Conservation (phyloP, 1,140 invertebrate species). For the Macrobrachium rosenbergii region DNA sequence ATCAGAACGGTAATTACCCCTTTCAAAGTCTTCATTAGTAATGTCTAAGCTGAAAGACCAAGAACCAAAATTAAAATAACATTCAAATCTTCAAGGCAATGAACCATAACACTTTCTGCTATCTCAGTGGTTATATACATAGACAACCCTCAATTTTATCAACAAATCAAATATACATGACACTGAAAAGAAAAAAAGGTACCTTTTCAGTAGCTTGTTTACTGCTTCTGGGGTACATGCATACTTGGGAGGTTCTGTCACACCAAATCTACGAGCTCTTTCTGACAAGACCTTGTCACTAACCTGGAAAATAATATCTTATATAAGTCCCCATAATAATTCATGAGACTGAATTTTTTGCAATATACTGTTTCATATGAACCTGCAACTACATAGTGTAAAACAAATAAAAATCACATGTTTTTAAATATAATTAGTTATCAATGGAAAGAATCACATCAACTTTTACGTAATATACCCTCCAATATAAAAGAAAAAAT, state of each 20-base stretch:
- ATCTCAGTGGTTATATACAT: not conserved
- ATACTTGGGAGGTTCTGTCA: slow-evolving; percentile 23
- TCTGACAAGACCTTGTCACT: slow-evolving; percentile 31
- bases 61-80: not conserved
- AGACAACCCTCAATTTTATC: not conserved
- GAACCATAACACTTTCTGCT: not conserved
- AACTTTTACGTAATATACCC: no score
- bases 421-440: no score
- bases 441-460: no score
- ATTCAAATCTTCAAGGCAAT: not conserved
- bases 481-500: no score
- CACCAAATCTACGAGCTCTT: slow-evolving; percentile 26
- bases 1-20: slow-evolving; percentile 29
- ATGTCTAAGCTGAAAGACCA: slow-evolving; percentile 26
- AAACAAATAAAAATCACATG: no score
- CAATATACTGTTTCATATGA: not conserved
- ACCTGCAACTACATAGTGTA: no score
- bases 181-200: not conserved
- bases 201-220: slow-evolving; percentile 29
- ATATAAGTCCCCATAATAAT: not conserved
- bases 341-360: not conserved
- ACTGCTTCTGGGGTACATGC: slow-evolving; percentile 21
- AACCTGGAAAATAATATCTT: not conserved
- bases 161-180: not conserved
- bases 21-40: slow-evolving; percentile 31